Evolutionary conservation across 2,113 vertebrate species (phyloP).

Genomic region (Orthonyx spaldingii): DNA sequence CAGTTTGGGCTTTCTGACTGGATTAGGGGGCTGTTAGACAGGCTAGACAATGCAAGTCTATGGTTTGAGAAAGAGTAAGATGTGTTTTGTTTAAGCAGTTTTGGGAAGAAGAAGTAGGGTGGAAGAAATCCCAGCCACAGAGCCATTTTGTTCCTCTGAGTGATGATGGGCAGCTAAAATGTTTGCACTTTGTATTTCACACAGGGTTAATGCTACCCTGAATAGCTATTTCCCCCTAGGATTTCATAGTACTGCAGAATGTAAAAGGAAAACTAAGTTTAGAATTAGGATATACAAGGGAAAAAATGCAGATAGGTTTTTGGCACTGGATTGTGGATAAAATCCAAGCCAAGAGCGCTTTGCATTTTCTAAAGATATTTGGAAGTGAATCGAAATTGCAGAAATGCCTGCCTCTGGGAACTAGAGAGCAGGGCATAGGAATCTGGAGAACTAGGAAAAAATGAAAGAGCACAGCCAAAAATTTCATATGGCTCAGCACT

Average conservation of each 20-base stretch:
- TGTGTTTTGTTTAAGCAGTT: background rate
- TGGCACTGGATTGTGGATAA: slow-evolving; percentile 46
- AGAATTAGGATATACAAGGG: slow-evolving; percentile 71
- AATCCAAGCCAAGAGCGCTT: slow-evolving; percentile 60
- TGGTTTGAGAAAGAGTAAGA: background rate
- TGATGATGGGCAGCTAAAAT: slow-evolving; percentile 12
- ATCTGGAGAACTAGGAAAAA: slow-evolving; percentile 45
- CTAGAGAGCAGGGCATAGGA: slow-evolving; percentile 53
- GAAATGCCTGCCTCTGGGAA: slow-evolving; percentile 80
- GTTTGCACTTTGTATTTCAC: slow-evolving; percentile 34
- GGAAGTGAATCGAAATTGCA: slow-evolving; percentile 73
- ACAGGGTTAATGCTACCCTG: slow-evolving; percentile 28
- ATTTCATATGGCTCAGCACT: slow-evolving; percentile 31
- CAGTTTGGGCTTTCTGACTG: slow-evolving; percentile 8
- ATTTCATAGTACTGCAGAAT: slow-evolving; percentile 32
- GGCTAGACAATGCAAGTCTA: slow-evolving; percentile 18
- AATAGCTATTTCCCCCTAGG: slow-evolving; percentile 34
- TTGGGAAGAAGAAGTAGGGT: background rate
- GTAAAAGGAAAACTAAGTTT: slow-evolving; percentile 68
- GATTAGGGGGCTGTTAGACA: slow-evolving; percentile 13
- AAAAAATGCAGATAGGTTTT: slow-evolving; percentile 71
- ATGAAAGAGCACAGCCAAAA: slow-evolving; percentile 27
- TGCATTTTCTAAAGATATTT: slow-evolving; percentile 74
- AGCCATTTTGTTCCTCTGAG: slow-evolving; percentile 18
- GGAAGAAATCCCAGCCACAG: background rate